Base-by-base conservation (phyloP, 2,888 invertebrate genomes). In the Zaprionus lineosus region DNA sequence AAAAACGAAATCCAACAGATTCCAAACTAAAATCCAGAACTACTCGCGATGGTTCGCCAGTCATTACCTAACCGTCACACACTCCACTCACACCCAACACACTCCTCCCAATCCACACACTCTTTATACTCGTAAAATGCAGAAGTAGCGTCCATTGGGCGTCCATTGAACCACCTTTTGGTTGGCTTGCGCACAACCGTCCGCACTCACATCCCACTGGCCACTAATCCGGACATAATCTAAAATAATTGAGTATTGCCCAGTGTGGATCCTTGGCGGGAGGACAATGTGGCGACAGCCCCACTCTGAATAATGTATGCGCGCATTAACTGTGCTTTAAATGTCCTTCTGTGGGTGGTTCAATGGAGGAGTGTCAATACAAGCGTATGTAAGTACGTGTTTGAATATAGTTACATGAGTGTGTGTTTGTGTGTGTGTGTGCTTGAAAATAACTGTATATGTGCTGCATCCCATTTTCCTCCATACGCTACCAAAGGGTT, bases 211-310 rank as follows among this genome's bases (percentile, higher is more conserved):
- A 21, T n/a, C 6, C 24, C 48, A 5, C 65, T 61, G 65, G 74
- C 74, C 68, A 78, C 85, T 84, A 79, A 79, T 82, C 78, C 78
- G 69, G 82, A 82, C 79, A 82, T 79, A 79, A 79, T 84, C 85
- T 74, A 84, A 79, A 84, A 84, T 79, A 79, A 79, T 79, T 79
- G 85, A 79, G 75, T 84, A 82, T 74, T 59, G 81, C 65, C 60
- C 69, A 37, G 56, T 50, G 55, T 36, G 57, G 15, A 43, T 31
- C 34, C 53, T 43, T 16, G 2, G 44, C 46, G n/a, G 40, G 37
- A 56, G 33, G 40, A 24, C 40, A 19, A 50, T 46, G 53, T 44
- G 57, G 14, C 33, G 64, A 39, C 52, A 47, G 18, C 57, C 28
- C 2, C 24, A 40, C 40, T 44, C 55, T 74, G 58, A 84, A 84